Evolutionary conservation across 2,113 vertebrate genomes (phyloP), one percentile per base, ranked within the genome.

Genomic region (Odocoileus virginianus): DNA sequence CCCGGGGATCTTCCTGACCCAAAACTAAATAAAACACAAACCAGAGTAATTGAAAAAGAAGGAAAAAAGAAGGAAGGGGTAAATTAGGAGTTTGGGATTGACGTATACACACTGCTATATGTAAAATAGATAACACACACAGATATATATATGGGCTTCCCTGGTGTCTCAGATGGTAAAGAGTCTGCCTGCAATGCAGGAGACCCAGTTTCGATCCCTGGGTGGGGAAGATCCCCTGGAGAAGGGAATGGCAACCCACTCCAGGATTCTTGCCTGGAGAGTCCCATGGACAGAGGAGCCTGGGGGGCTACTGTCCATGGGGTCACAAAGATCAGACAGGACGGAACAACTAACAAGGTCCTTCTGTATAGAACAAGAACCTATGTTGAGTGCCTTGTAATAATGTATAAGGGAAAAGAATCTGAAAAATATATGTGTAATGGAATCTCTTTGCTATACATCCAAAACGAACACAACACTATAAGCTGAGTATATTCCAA

Each of bases 91-190:
- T 45, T 45, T 45, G 40, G 40, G 13, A 45, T 78, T 45, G 25
- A 43, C 19, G 23, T 74, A 9, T 9, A 78, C 25, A 76, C 71
- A 27, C 40, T 76, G 8, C 25, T 30, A 10, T 30, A 28, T 47
- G n/a, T 30, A 47, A 78, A 45, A 15, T 15, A 45, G 12, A 43
- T 76, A 14, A 43, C 43, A 74, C 67, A 23, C 0, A 40, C 5
- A 0, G 0, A 74, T 74, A 74, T 6, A 40, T 40, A 74, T 40
- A 40, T 0, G 5, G 67, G n/a, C 5, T 40, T 74, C 67, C 67
- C 5, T 13, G n/a, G n/a, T 6, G 0, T 19, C 10, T 40, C 19
- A 74, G n/a, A 13, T 13, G 67, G 2, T 6, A 23, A 40, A 21
- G 54, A 7, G 23, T 23, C 21, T 3, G 19, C n/a, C n/a, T 74